These are phyloP conservation scores for Sciurus niger DNA, from an alignment of 2,113 vertebrate genomes.

Conservation along the genomic window DNA sequence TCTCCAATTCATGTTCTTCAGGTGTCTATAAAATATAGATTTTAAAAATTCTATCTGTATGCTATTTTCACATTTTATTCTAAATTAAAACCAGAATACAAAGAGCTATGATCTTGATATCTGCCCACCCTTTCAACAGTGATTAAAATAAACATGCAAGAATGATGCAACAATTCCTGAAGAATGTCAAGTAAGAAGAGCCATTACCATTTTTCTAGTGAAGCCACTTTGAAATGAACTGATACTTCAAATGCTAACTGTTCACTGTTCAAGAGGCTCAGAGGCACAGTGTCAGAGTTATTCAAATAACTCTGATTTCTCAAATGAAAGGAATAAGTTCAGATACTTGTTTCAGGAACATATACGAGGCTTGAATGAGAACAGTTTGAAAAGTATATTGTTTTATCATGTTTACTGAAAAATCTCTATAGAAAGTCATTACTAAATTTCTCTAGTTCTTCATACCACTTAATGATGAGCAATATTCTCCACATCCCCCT, in stretches of 20 bases:
- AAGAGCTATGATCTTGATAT: conserved; percentile 53
- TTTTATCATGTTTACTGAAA: conserved; percentile 65
- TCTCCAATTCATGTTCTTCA: conserved; percentile 97
- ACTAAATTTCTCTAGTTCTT: conserved; percentile 66
- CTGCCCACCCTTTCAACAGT: neutral
- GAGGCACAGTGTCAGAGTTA: neutral
- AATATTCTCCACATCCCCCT: neutral
- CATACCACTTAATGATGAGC: conserved; percentile 50
- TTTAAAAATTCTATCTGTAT: conserved; percentile 32
- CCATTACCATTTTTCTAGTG: conserved; percentile 4
- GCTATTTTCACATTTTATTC: conserved; percentile 29
- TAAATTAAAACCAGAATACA: conserved; percentile 68
- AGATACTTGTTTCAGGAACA: conserved; percentile 57
- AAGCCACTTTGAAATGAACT: conserved; percentile 14
- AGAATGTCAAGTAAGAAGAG: neutral
- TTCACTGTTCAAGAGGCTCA: neutral
- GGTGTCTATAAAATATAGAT: conserved; percentile 91
- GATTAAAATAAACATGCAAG: neutral
- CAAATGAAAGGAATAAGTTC: neutral
- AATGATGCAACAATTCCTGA: neutral
- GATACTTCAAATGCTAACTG: conserved; percentile 18
- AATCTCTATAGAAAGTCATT: conserved; percentile 75
- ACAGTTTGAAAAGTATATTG: conserved; percentile 73
- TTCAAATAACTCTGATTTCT: conserved; percentile 47
- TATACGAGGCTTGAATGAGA: neutral